A percentile compares a stretch with the other conserved stretches of the same genome.
phyloP scores from a whole-genome alignment of 2,113 vertebrate species.

The human (Homo sapiens) region DNA sequence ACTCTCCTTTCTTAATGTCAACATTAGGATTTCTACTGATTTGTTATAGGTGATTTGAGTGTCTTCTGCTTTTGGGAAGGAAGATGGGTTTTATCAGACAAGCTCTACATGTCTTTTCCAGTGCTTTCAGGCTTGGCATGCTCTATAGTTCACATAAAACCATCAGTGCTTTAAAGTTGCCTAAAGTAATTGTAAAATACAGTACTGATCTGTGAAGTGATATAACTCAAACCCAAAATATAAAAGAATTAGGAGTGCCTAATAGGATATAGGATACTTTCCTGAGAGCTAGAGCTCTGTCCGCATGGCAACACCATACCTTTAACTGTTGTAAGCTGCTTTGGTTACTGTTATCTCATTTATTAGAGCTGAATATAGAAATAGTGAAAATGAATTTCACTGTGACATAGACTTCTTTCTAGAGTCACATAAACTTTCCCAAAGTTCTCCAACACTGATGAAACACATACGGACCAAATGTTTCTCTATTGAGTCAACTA shows the following conservation, averaged over 20 bases:
- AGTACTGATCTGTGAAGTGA: neutral
- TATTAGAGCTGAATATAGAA: slow-evolving; percentile 14
- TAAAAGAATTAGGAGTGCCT: neutral
- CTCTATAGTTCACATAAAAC: neutral
- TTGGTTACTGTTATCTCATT: neutral
- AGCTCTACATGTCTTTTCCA: neutral
- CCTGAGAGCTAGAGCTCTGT: neutral
- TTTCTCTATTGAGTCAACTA: neutral
- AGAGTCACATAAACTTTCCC: neutral
- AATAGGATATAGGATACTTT: neutral
- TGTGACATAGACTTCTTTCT: neutral
- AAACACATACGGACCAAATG: neutral
- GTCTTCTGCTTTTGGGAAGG: neutral
- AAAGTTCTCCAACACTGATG: neutral
- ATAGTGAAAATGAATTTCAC: neutral
- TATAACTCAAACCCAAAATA: neutral
- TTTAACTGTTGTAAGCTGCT: slow-evolving; percentile 40
- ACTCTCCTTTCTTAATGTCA: neutral
- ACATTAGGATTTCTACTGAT: neutral
- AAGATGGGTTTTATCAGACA: neutral
- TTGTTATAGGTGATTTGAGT: neutral
- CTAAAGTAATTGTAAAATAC: neutral
- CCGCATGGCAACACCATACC: neutral
- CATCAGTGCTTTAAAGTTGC: neutral
- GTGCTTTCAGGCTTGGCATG: neutral